Percentiles rank a stretch among this genome's conserved stretches.
Evolutionary conservation across 2,113 vertebrate species (phyloP).

Genomic region (Apteryx owenii): DNA sequence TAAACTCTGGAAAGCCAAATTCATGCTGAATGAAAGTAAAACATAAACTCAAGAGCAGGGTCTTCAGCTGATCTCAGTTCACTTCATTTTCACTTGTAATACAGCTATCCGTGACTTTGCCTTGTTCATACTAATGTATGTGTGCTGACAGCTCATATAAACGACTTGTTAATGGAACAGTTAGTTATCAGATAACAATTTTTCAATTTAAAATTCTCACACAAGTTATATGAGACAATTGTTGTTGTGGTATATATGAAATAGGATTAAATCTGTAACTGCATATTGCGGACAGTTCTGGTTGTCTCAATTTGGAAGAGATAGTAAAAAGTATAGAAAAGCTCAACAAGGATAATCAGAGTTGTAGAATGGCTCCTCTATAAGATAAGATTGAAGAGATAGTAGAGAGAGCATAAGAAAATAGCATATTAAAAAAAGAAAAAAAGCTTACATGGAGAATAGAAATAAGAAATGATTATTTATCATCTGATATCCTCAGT

Average conservation of each 20-base stretch:
- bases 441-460: neutral
- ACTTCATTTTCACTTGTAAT: neutral
- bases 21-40: neutral
- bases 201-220: constrained; percentile 16
- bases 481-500: no score
- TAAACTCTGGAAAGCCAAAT: neutral
- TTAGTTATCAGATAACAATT: neutral
- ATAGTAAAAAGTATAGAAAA: neutral
- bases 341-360: neutral
- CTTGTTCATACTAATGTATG: neutral
- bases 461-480: neutral
- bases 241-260: neutral
- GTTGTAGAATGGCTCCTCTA: neutral
- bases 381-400: neutral
- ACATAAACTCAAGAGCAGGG: neutral
- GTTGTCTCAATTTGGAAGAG: neutral
- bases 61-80: neutral
- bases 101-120: neutral
- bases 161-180: neutral
- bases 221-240: neutral
- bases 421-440: neutral
- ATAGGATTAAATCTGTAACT: neutral
- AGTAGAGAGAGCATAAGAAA: neutral
- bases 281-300: neutral
- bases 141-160: neutral